phyloP scores from a whole-genome alignment of 2,113 vertebrate species.

The Glareola pratincola region DNA sequence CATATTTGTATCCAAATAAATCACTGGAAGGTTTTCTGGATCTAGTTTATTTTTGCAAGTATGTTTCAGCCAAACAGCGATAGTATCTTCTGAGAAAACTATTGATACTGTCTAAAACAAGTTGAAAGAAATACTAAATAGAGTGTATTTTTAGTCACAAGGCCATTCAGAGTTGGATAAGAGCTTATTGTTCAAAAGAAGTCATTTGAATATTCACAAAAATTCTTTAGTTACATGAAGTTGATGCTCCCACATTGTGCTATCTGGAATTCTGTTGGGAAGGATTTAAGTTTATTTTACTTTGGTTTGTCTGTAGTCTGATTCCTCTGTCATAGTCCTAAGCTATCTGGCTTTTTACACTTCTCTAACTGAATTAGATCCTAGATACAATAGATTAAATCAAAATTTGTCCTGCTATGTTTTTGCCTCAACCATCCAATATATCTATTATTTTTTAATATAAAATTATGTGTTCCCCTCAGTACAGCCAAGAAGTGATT shows the following conservation, averaged over 20 bases:
- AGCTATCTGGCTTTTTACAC: neutral
- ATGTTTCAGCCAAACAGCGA: conserved; percentile 58
- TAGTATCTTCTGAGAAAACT: conserved; percentile 67
- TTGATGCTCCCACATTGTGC: neutral
- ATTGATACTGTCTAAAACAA: conserved; percentile 31
- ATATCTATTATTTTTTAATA: neutral
- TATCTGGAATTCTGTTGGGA: neutral
- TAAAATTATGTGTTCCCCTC: neutral
- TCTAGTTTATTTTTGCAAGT: conserved; percentile 61
- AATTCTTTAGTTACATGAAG: neutral
- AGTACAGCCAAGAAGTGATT: neutral
- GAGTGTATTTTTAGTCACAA: conserved; percentile 7
- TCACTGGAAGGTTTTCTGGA: conserved; percentile 46
- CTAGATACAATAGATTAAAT: neutral
- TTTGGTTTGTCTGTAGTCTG: neutral
- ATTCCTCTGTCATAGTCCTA: neutral
- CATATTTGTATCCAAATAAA: conserved; percentile 34
- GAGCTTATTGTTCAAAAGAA: neutral
- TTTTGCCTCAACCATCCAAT: neutral
- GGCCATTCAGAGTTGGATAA: neutral
- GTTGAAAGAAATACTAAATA: conserved; percentile 3
- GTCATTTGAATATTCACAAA: neutral
- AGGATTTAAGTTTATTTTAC: neutral
- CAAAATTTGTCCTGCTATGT: neutral
- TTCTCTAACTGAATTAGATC: neutral